phyloP scores from a whole-genome alignment of 2,113 vertebrate species.

The Archilochus colubris region DNA sequence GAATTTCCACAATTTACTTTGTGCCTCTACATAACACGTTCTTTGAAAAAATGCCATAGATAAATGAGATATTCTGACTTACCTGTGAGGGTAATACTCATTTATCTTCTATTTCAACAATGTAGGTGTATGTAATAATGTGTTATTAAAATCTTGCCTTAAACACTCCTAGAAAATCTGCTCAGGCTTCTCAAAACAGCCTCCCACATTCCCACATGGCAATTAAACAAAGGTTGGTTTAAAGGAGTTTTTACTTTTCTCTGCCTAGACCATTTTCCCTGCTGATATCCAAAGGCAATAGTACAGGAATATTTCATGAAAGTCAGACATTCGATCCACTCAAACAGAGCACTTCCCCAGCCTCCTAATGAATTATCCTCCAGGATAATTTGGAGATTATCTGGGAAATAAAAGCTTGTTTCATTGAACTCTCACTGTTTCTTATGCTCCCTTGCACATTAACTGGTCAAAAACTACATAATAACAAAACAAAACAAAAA shows the following conservation, averaged over 20 bases:
- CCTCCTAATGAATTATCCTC: neutral
- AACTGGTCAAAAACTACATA: neutral
- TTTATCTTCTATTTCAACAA: neutral
- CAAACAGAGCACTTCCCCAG: neutral
- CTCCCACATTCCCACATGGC: neutral
- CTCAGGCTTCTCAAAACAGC: neutral
- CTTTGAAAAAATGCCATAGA: neutral
- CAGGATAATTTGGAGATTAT: neutral
- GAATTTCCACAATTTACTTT: neutral
- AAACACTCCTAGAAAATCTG: neutral
- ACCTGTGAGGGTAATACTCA: neutral
- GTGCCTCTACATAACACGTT: neutral
- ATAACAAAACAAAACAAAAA: neutral
- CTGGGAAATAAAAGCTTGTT: neutral
- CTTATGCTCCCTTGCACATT: neutral
- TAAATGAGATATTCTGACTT: neutral
- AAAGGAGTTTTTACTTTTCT: neutral
- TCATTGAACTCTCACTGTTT: neutral
- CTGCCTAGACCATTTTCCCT: neutral
- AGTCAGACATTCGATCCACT: neutral
- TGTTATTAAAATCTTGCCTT: neutral
- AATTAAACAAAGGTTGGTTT: neutral
- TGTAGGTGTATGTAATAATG: neutral
- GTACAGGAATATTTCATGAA: neutral
- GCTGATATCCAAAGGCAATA: neutral